Evolutionary conservation across 1,140 invertebrate species (phyloP).

Genomic region (Adoxophyes honmai): DNA sequence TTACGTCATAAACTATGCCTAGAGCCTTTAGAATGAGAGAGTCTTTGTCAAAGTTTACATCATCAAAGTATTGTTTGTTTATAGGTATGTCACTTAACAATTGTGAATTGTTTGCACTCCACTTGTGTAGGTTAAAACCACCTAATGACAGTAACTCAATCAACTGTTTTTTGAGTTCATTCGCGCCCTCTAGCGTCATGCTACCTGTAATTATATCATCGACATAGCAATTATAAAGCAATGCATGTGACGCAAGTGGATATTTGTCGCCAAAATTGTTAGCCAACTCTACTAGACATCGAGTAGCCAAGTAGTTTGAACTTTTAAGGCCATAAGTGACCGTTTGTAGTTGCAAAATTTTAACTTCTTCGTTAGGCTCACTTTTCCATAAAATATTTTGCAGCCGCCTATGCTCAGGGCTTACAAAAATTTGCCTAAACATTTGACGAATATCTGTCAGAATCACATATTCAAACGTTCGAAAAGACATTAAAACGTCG

Average conservation of each 20-base stretch:
- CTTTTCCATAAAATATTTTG: constrained; percentile 15
- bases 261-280: constrained; percentile 15
- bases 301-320: constrained; percentile 35
- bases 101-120: constrained; percentile 20
- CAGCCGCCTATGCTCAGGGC: constrained; percentile 17
- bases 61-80: constrained; percentile 7
- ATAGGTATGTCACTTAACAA: not conserved
- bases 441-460: constrained; percentile 55
- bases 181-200: not conserved
- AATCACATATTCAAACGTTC: not conserved
- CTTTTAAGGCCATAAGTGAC: constrained; percentile 30
- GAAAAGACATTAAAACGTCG: not conserved
- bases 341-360: constrained; percentile 14
- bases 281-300: constrained; percentile 36
- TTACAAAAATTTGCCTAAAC: constrained; percentile 52
- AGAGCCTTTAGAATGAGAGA: no score
- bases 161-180: not conserved
- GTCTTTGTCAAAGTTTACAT: not conserved
- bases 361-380: not conserved
- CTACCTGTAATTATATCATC: not conserved
- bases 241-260: constrained; percentile 3
- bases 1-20: no score
- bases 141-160: not conserved
- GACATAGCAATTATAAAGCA: not conserved
- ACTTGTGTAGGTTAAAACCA: constrained; percentile 27